A percentile compares a stretch with the other conserved stretches of the same genome.
These are phyloP conservation scores for Mellivora capensis DNA, from an alignment of 2,113 vertebrate species.

Conservation along the genomic window DNA sequence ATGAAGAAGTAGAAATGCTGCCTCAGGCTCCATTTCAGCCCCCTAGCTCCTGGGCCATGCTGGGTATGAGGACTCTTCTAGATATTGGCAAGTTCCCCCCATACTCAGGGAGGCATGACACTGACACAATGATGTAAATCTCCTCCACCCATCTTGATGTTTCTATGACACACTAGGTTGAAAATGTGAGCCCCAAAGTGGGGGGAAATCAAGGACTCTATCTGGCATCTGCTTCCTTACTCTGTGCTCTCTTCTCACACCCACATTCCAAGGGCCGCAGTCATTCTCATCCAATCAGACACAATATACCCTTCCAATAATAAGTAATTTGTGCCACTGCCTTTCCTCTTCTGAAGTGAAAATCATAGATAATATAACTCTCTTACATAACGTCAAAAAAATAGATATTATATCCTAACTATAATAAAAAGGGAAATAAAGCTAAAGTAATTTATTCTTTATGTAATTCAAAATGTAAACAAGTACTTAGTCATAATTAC, in stretches of 20 bases:
- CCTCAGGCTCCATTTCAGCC: not conserved
- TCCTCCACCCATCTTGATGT: not conserved
- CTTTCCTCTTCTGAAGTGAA: constrained; percentile 4
- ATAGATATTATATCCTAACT: not conserved
- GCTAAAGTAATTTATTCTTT: not conserved
- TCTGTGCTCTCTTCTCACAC: not conserved
- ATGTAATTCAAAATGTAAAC: constrained; percentile 8
- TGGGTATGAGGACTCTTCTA: not conserved
- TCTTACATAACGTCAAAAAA: not conserved
- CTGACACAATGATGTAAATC: not conserved
- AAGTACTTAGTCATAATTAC: not conserved
- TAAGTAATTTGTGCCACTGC: not conserved
- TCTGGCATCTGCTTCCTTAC: not conserved
- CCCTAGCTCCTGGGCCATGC: not conserved
- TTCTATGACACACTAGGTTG: not conserved
- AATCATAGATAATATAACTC: not conserved
- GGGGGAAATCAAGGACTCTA: not conserved
- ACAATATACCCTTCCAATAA: not conserved
- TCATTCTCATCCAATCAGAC: not conserved
- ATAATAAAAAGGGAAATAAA: not conserved
- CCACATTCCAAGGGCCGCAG: not conserved
- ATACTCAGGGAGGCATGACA: not conserved
- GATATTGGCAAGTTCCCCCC: not conserved
- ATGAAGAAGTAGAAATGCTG: not conserved
- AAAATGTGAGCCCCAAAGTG: not conserved